Base-by-base conservation (phyloP, 2,888 invertebrate species). In the Alentia gelatinosa region DNA sequence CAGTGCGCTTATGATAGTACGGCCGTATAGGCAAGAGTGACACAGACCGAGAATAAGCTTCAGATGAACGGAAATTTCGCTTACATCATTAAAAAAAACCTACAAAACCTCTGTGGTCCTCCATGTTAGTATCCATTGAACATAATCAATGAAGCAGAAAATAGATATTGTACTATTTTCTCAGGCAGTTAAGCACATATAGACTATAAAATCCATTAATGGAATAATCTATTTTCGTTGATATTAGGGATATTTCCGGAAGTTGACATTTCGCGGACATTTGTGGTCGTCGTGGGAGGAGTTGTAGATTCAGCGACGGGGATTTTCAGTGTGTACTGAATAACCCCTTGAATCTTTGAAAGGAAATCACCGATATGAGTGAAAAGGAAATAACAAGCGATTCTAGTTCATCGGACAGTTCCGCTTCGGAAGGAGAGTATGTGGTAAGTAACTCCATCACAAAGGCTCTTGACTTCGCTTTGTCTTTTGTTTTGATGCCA, bases 341-440 rank as follows among this genome's bases (percentile, higher is more conserved):
- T 37, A 23, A 26, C 39, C 79, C 79, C 33, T 19, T 79, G 39
- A 39, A 37, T n/a, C 5, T 63, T 12, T n/a, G n/a, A 63, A 26
- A n/a, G 15, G 39, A 79, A 37, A 9, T 37, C 37, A 15, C 5
- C 79, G 26, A 39, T 9, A 89, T 89, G 89, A 89, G 75, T 89
- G 89, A 68, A 26, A 89, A 40, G 26, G 68, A 37, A 30, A 40
- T 63, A 33, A 89, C 89, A 3, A 89, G 89, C 40, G 63, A 50
- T 89, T 89, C 89, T 1, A 68, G 68, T 74, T 89, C 89, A 4
- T 89, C 89, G 9, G 89, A 68, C 33, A 68, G 68, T 30, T 89
- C 89, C 39, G 30, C 68, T 26, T 89, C 89, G 3, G 89, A 89
- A 23, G 89, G 89, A 30, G 89, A 89, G 74, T 89, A 89, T 33